Conservation (phyloP, 1,140 invertebrate species). For the Mamestra configurata region DNA sequence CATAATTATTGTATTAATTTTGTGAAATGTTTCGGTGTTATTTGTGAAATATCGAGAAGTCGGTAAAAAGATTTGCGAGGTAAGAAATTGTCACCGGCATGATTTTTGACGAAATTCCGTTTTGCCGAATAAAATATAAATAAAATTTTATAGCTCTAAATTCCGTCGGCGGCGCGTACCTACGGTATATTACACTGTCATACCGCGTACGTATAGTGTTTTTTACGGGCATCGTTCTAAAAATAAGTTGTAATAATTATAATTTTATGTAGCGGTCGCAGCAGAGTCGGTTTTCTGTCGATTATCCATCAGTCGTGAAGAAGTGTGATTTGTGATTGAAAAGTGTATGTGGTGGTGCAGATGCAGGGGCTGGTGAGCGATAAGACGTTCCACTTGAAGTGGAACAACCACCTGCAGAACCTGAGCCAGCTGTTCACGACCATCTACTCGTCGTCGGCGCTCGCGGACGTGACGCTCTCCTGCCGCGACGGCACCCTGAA, state of each 20-base stretch:
- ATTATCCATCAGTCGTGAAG: constrained; percentile 78
- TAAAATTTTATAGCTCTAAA: constrained; percentile 86
- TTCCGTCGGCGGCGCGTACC: constrained; percentile 86
- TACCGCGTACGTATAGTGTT: constrained; percentile 88
- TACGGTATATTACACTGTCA: constrained; percentile 87
- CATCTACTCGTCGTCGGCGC: constrained; percentile 90
- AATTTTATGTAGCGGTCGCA: constrained; percentile 88
- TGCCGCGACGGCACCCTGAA: constrained; percentile 90
- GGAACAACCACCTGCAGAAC: constrained; percentile 93
- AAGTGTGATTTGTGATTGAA: constrained; percentile 78
- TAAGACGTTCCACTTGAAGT: constrained; percentile 92
- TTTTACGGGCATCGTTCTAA: constrained; percentile 88
- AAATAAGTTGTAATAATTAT: constrained; percentile 88
- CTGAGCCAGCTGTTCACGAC: constrained; percentile 91
- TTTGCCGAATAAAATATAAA: constrained; percentile 83
- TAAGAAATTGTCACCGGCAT: constrained; percentile 76
- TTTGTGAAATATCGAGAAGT: constrained; percentile 86
- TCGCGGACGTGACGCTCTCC: constrained; percentile 91
- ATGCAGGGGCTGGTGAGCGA: constrained; percentile 88
- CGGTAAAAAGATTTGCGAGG: constrained; percentile 82
- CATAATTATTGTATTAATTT: constrained; percentile 88
- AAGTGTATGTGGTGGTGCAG: constrained; percentile 85
- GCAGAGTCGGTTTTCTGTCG: constrained; percentile 84
- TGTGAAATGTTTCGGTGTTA: constrained; percentile 88
- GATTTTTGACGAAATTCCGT: constrained; percentile 76